phyloP scores from a whole-genome alignment of 1,140 invertebrate genomes.

The Drosophila punjabiensis region DNA sequence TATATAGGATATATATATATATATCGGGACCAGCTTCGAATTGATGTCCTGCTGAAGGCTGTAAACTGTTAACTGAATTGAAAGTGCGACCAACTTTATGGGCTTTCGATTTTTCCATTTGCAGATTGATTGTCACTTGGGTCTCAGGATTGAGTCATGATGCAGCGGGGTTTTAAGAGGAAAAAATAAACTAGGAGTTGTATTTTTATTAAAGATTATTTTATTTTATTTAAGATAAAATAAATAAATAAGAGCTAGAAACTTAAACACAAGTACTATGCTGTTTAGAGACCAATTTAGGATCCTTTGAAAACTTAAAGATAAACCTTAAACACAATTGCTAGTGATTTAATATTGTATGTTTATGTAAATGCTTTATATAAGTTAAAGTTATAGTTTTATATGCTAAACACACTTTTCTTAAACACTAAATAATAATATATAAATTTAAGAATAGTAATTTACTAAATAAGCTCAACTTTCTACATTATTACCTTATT shows the following conservation, averaged over 20 bases:
- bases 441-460: not conserved
- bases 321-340: not conserved
- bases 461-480: not conserved
- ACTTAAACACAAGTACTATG: not conserved
- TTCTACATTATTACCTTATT: not conserved
- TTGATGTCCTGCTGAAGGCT: conserved; percentile 9
- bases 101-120: conserved; percentile 29
- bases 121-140: conserved; percentile 22
- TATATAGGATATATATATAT: not conserved
- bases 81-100: conserved; percentile 23
- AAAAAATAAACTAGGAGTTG: not conserved
- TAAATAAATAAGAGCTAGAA: not conserved
- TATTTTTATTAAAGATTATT: not conserved
- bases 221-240: not conserved
- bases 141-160: not conserved
- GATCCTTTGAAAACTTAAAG: not conserved
- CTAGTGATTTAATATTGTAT: not conserved
- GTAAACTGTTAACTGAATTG: conserved; percentile 36
- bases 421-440: not conserved
- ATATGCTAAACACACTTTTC: not conserved
- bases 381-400: not conserved
- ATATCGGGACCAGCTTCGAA: conserved; percentile 16
- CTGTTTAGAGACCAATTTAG: not conserved
- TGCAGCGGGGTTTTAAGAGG: not conserved
- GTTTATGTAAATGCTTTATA: not conserved